A percentile compares a stretch with the other conserved stretches of the same genome.
These are phyloP conservation scores for Ferrisia virgata DNA, from an alignment of 2,888 invertebrate genomes.

Conservation along the genomic window DNA sequence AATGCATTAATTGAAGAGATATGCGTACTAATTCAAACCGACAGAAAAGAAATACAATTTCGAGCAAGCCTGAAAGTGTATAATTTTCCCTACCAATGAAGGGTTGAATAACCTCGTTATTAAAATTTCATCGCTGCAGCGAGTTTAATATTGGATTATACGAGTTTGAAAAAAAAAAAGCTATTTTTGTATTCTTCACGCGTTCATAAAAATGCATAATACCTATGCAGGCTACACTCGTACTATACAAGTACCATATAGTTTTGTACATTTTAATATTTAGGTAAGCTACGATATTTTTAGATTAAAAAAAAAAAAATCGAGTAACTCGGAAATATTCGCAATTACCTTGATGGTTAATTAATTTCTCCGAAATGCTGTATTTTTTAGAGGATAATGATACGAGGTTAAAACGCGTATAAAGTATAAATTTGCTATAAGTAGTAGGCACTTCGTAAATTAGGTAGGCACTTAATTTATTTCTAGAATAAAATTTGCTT, in stretches of 20 bases:
- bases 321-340: neutral
- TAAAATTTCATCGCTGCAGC: neutral
- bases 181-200: neutral
- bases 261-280: neutral
- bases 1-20: neutral
- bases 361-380: neutral
- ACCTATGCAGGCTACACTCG: neutral
- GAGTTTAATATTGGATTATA: neutral
- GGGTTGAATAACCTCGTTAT: neutral
- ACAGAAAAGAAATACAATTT: neutral
- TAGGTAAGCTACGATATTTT: too few species aligned
- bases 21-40: neutral
- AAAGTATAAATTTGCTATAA: neutral
- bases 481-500: neutral
- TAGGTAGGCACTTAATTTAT: too few species aligned
- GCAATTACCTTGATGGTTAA: neutral
- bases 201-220: too few species aligned
- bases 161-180: neutral
- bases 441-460: too few species aligned
- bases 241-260: neutral
- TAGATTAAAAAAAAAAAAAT: too few species aligned
- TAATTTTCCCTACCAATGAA: neutral
- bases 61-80: neutral
- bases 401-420: neutral
- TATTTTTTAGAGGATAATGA: neutral